Base-by-base conservation (phyloP, 2,888 invertebrate genomes). In the Drosophila cognata region DNA sequence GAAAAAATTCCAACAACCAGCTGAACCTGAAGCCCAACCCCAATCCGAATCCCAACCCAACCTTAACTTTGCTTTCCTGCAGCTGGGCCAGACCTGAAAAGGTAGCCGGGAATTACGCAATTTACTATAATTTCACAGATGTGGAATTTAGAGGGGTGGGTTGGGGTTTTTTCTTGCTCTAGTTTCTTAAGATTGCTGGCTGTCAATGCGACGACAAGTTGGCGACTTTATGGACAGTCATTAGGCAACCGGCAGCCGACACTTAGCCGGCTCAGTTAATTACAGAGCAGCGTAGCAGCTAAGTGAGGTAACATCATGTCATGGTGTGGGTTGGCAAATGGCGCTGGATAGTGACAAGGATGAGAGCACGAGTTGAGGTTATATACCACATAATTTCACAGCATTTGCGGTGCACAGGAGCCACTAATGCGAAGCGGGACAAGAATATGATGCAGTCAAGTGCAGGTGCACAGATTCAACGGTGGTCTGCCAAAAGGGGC, bases 161-260 rank as follows among this genome's bases (percentile, higher is more conserved):
- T n/a, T n/a, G 57, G 53, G 38, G 41, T 13, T 29, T 46, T 53
- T 53, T 46, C 67, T 61, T 82, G 87, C 79, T 85, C 88, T 71
- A 87, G 56, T 85, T 85, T 82, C 85, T 75, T 66, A 59, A 75
- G 84, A 75, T 77, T 82, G 82, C 74, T 75, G 63, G 72, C 76
- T 81, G 85, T 83, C 85, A 83, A 82, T 84, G 81, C 70, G 56
- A 70, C 71, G 63, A 62, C 71, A 57, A 74, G 35, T 71, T 63
- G 72, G 73, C 74, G 86, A 84, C 83, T 90, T 91, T 91, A 89
- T 91, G 89, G 85, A 82, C 80, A 87, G 89, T 89, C 91, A 90
- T 91, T 91, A 90, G 88, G 84, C 88, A 90, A 73, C 75, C 76
- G 70, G 74, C 69, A 79, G 81, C 80, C 84, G 81, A 84, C 86